A percentile compares a stretch with the other conserved stretches of the same genome.
These are phyloP conservation scores for Matsumurasca onukii DNA, from an alignment of 1,140 invertebrate species.

Conservation along the genomic window DNA sequence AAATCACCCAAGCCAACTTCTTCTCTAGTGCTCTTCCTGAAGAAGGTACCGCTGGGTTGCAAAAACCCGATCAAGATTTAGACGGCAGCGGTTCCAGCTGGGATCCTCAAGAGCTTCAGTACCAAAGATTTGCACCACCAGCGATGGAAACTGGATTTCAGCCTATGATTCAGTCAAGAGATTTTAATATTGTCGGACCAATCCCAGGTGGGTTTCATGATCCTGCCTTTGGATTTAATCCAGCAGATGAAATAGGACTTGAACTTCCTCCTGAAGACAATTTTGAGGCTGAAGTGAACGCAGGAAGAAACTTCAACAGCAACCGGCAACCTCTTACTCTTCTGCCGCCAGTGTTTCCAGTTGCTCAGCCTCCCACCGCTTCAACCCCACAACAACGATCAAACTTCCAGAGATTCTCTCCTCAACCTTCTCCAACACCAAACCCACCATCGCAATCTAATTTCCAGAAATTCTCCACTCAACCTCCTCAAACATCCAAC, in stretches of 20 bases:
- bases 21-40: background rate
- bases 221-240: background rate
- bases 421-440: background rate
- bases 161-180: background rate
- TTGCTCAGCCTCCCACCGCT: background rate
- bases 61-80: background rate
- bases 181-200: background rate
- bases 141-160: background rate
- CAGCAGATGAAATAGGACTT: background rate
- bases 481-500: background rate
- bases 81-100: background rate
- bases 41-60: background rate
- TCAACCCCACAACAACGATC: background rate
- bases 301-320: background rate
- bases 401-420: background rate
- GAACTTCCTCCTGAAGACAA: background rate
- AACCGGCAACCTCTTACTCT: background rate
- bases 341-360: slow-evolving; percentile 12
- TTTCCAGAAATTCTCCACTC: background rate
- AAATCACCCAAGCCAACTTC: background rate
- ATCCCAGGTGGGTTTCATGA: background rate
- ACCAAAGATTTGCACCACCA: background rate
- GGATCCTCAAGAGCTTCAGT: background rate
- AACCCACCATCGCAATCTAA: background rate
- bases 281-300: background rate